Evolutionary conservation across 2,113 vertebrate genomes (phyloP), one percentile per base, ranked within the genome.

Genomic region (Pipra filicauda): DNA sequence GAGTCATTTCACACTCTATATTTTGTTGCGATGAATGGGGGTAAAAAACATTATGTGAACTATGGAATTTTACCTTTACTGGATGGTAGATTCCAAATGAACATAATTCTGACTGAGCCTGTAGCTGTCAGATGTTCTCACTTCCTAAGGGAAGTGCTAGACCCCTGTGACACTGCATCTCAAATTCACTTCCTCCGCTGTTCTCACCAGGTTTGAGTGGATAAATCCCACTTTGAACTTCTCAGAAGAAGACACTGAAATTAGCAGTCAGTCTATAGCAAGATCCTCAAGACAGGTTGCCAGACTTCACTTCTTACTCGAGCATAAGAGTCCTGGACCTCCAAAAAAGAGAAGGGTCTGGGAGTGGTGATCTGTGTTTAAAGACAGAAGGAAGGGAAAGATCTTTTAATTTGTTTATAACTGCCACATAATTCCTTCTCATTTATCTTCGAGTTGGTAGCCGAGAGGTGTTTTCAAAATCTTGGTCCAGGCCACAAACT

Each of bases 111-210:
- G 19, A 33, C 23, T 64, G 21, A 70, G 5, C 4, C 20, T 49
- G 12, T 49, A 52, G 3, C 23, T 82, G 22, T 67, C 28, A 75
- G 39, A 23, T 39, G 4, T 46, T 58, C 11, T 58, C 41, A 30
- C 15, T 69, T 18, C 8, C 14, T 54, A 24, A 64, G 19, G 28
- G 15, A 43, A 91, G 21, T 21, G 7, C 4, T 22, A 59, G 20
- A 82, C 5, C 10, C 2, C 5, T 67, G 20, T 39, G 31, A 48
- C 11, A 44, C 1, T 2, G 11, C 3, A 0, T 54, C 22, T 65
- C 12, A 66, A 80, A 65, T 58, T 59, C 11, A 16, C 1, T 58
- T 81, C 14, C 15, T 55, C 12, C 2, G 0, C 26, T 65, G 4
- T 15, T 81, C 74, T 87, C 12, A 35, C 16, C 5, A 44, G 14